Evolutionary conservation across 1,140 invertebrate genomes (phyloP).

Genomic region (Geopemphigus sp.): DNA sequence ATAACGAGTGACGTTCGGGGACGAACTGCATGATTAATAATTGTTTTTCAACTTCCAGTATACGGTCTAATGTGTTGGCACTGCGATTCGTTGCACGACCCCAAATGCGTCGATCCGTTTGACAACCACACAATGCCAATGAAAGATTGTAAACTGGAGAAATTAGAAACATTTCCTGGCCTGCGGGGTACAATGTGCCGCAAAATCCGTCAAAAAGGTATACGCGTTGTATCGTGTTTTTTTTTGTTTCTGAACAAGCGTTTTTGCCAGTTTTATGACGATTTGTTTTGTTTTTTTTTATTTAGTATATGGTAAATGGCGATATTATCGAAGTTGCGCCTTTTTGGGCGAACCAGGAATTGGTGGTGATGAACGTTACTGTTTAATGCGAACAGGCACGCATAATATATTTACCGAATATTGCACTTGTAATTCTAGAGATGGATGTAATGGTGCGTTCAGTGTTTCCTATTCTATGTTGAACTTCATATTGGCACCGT

Average conservation of each 20-base stretch:
- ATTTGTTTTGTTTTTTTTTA: too few species aligned
- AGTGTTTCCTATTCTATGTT: constrained; percentile 1
- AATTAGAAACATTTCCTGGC: constrained; percentile 67
- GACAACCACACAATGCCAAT: constrained; percentile 86
- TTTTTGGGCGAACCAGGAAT: constrained; percentile 88
- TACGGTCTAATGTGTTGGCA: constrained; percentile 85
- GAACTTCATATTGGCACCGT: neutral
- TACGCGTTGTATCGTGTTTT: neutral
- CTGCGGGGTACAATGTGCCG: constrained; percentile 81
- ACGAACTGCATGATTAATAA: neutral
- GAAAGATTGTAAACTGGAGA: constrained; percentile 72
- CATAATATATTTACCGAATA: constrained; percentile 93
- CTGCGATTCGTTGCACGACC: constrained; percentile 83
- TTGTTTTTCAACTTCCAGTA: constrained; percentile 58
- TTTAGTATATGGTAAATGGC: constrained; percentile 83
- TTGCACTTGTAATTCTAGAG: constrained; percentile 89
- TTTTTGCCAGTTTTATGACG: too few species aligned
- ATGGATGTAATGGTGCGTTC: constrained; percentile 75
- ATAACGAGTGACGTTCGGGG: too few species aligned
- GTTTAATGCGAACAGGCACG: constrained; percentile 84
- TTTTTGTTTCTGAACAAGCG: too few species aligned
- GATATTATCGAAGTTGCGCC: constrained; percentile 84
- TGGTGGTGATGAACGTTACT: constrained; percentile 84
- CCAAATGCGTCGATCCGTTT: constrained; percentile 89
- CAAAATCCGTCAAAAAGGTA: constrained; percentile 90